Evolutionary conservation across 1,140 invertebrate genomes (phyloP), one percentile per base, ranked within the genome.

Genomic region (Lepidurus apus): DNA sequence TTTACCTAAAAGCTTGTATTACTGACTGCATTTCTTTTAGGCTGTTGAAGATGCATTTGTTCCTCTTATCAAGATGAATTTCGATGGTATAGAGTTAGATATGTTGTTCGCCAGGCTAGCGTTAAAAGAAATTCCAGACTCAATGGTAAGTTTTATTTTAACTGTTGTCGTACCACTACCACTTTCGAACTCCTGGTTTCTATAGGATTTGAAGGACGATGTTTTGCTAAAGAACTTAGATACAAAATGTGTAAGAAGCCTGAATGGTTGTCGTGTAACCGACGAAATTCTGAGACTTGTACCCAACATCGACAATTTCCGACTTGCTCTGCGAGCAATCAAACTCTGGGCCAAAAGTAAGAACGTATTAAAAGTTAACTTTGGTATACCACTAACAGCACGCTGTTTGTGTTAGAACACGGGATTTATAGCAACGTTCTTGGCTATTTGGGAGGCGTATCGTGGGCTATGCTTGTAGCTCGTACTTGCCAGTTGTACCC

Each of bases 401-500:
- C 3, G 4, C 34, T 34, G 34, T 44, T 77, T 81, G 1, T 78
- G 85, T 87, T 79, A 95, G 93, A 89, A 82, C 94, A 96, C 86
- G 96, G 97, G 53, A 96, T 99, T 79, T 99, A 99, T 87, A 98
- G 96, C 74, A 99, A 99, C 88, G 94, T 93, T 0, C 86, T 99
- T 80, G 98, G 98, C 26, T 99, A 98, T 85, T 89, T 99, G 74
- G 98, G 98, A 77, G 98, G 98, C 79, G 97, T 99, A 42, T 98
- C 96, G 0, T 99, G 98, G 98, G 98, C 98, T 34, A 99, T 99
- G 94, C 85, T 99, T 43, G 97, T 99, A 0, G 98, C 98, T 0
- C 87, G 98, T 81, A 98, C 96, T 0, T 99, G 98, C 86, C 98
- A 99, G 85, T 87, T 99, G 4, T 99, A 99, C 88, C 98, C 98